Conservation (phyloP, 2,888 invertebrate genomes). For the Sinotaia quadrata region DNA sequence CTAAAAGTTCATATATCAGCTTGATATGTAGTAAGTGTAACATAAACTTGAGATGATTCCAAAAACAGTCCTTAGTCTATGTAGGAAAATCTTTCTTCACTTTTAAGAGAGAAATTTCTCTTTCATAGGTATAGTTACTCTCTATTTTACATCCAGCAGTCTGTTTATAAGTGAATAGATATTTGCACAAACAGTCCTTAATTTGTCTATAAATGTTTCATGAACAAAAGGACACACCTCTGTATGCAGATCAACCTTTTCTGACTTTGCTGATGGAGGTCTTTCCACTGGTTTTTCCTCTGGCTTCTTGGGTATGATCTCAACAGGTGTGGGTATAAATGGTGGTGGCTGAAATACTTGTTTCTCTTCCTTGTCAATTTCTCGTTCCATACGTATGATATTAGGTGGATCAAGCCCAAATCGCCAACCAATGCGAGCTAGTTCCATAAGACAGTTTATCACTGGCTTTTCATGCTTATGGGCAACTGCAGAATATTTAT, state of each 20-base stretch:
- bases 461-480: constrained; percentile 89
- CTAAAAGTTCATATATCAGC: no score
- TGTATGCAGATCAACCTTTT: constrained; percentile 23
- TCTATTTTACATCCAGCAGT: no score
- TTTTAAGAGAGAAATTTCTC: no score
- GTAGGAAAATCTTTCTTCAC: no score
- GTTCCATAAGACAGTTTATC: constrained; percentile 87
- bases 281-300: constrained; percentile 7
- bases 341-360: constrained; percentile 8
- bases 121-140: no score
- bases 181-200: no score
- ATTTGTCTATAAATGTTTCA: no score
- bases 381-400: constrained; percentile 86
- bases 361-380: constrained; percentile 85
- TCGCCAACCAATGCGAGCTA: constrained; percentile 83
- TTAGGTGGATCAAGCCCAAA: constrained; percentile 87
- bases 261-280: constrained; percentile 12
- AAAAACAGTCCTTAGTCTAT: no score
- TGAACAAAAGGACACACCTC: constrained; percentile 18
- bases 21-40: no score
- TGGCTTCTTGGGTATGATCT: constrained; percentile 6
- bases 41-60: no score
- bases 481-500: constrained; percentile 80
- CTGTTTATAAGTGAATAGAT: no score
- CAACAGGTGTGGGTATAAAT: constrained; percentile 17